Evolutionary conservation across 1,140 invertebrate genomes (phyloP).

Genomic region (Drosophila sturtevanti): DNA sequence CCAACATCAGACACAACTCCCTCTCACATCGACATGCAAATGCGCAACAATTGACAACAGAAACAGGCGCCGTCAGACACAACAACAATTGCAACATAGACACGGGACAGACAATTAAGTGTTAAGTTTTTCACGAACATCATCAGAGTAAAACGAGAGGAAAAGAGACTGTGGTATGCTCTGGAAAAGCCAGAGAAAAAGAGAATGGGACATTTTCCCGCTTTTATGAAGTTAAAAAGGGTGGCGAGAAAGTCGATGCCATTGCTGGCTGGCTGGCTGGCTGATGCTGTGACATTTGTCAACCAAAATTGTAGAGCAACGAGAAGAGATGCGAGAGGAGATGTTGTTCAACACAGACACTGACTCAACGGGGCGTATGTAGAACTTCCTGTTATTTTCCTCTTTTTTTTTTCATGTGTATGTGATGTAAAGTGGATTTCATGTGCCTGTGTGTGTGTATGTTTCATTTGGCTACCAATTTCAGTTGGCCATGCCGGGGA

Average conservation of each 20-base stretch:
- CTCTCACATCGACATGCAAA: slow-evolving; percentile 45
- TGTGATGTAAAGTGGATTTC: slow-evolving; percentile 65
- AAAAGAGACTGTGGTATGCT: too few species aligned
- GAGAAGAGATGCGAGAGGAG: slow-evolving; percentile 29
- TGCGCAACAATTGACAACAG: slow-evolving; percentile 80
- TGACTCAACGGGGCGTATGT: slow-evolving; percentile 65
- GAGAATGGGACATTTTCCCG: slow-evolving; percentile 57
- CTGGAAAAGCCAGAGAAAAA: too few species aligned
- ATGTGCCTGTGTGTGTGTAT: slow-evolving; percentile 44
- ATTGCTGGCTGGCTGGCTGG: slow-evolving; percentile 15
- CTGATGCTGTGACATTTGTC: slow-evolving; percentile 67
- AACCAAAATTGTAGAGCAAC: slow-evolving; percentile 48
- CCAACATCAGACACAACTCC: background rate
- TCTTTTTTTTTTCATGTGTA: slow-evolving; percentile 26
- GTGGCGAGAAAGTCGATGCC: slow-evolving; percentile 26
- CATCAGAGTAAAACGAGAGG: slow-evolving; percentile 21
- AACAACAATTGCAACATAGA: slow-evolving; percentile 20
- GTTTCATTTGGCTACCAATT: slow-evolving; percentile 68
- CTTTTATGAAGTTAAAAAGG: slow-evolving; percentile 27
- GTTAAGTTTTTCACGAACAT: slow-evolving; percentile 77
- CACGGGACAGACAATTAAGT: slow-evolving; percentile 70
- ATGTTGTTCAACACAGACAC: background rate
- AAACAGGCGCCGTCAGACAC: slow-evolving; percentile 60
- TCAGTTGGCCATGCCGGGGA: slow-evolving; percentile 37
- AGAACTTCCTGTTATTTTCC: slow-evolving; percentile 63